These are phyloP conservation scores for Crematogaster levior DNA, from an alignment of 2,888 invertebrate species.

Conservation along the genomic window DNA sequence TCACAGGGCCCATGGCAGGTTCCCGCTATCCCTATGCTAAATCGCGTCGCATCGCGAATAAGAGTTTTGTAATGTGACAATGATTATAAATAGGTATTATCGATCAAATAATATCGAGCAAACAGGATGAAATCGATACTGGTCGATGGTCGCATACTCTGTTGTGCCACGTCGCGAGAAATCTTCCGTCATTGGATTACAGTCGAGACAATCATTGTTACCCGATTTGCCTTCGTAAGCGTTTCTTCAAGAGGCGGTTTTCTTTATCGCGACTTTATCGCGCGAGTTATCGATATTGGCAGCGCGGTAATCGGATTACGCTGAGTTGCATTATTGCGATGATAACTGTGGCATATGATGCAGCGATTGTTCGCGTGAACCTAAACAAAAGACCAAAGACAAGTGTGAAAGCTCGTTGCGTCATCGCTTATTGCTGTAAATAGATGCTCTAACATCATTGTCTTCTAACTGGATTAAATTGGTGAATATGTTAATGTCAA, in stretches of 20 bases:
- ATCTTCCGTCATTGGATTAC: conserved; percentile 23
- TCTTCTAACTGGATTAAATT: not conserved
- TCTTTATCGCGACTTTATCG: conserved; percentile 52
- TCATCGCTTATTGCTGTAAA: conserved; percentile 53
- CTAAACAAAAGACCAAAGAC: conserved; percentile 51
- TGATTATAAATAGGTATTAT: not conserved
- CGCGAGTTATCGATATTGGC: conserved; percentile 54
- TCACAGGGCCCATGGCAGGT: conserved; percentile 47
- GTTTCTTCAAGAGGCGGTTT: conserved; percentile 24
- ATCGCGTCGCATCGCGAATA: not conserved
- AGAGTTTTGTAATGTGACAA: not conserved
- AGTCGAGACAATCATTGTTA: conserved; percentile 36
- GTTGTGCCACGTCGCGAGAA: conserved; percentile 11
- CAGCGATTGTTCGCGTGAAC: conserved; percentile 41
- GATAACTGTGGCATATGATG: conserved; percentile 64
- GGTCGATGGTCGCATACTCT: not conserved
- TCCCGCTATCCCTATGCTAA: conserved; percentile 27
- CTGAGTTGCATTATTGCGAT: conserved; percentile 62
- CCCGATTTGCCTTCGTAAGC: conserved; percentile 22
- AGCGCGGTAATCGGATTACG: conserved; percentile 67
- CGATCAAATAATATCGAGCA: conserved; percentile 4
- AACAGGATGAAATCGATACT: conserved; percentile 11
- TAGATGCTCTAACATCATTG: conserved; percentile 30
- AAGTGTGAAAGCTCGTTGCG: conserved; percentile 33
- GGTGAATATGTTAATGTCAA: not conserved